Conservation (phyloP, 1,140 invertebrate genomes). For the Ooceraea biroi region DNA sequence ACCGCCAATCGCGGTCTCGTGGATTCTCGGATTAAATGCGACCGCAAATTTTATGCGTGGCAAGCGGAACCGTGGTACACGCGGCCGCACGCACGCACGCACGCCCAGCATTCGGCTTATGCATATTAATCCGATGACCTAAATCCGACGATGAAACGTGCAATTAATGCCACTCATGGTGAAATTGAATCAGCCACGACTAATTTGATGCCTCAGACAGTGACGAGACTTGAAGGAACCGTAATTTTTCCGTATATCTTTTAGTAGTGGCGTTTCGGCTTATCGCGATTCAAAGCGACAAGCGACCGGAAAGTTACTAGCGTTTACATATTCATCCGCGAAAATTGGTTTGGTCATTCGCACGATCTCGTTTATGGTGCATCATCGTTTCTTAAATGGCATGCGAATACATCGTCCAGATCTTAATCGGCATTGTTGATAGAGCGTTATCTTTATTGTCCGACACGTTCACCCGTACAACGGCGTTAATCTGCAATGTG, state of each 20-base stretch:
- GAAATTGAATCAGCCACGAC: conserved; percentile 32
- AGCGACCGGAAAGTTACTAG: conserved; percentile 75
- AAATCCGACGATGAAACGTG: not conserved
- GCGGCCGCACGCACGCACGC: not conserved
- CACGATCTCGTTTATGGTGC: not conserved
- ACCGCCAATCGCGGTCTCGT: not conserved
- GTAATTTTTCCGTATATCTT: conserved; percentile 10
- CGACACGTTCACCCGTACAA: conserved; percentile 18
- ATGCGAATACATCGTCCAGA: not conserved
- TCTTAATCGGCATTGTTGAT: not conserved
- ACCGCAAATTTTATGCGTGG: conserved; percentile 22
- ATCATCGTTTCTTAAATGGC: conserved; percentile 2
- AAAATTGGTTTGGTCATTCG: not conserved
- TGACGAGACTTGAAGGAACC: conserved; percentile 18
- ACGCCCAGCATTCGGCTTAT: not conserved
- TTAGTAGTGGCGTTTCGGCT: conserved; percentile 6
- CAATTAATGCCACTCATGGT: not conserved
- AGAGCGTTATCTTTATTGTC: not conserved
- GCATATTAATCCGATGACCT: conserved; percentile 3
- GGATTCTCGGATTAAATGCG: not conserved
- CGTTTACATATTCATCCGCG: conserved; percentile 60
- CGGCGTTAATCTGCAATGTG: conserved; percentile 36
- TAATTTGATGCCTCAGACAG: not conserved
- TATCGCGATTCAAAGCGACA: conserved; percentile 54
- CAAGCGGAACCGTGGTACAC: not conserved